phyloP scores from a whole-genome alignment of 2,113 vertebrate species.

The Urocynchramus pylzowi region DNA sequence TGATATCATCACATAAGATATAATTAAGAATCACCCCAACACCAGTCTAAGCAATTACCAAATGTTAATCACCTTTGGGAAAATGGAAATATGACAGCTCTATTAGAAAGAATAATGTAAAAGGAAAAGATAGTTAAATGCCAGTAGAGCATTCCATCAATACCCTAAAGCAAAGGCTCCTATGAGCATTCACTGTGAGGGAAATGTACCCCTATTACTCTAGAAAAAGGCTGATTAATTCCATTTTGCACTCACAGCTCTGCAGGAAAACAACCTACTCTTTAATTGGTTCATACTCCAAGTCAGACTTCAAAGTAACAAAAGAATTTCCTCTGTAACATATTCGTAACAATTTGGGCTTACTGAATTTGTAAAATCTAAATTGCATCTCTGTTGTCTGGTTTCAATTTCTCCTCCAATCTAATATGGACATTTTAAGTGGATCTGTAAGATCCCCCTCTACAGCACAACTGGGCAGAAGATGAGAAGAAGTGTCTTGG shows the following conservation, averaged over 20 bases:
- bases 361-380: not conserved
- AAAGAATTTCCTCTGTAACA: not conserved
- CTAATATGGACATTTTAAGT: not conserved
- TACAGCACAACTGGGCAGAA: not conserved
- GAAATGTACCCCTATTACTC: not conserved
- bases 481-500: not conserved
- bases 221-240: not conserved
- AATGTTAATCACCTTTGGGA: not conserved
- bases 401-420: constrained; percentile 4
- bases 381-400: not conserved
- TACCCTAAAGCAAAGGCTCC: not conserved
- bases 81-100: not conserved
- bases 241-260: not conserved
- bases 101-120: not conserved
- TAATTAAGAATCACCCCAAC: not conserved
- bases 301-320: not conserved
- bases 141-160: not conserved
- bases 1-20: not conserved
- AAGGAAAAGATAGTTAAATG: not conserved
- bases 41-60: not conserved
- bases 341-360: not conserved
- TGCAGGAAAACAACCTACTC: not conserved
- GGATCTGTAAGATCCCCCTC: not conserved
- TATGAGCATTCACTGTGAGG: not conserved
- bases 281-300: not conserved